These are phyloP conservation scores for Andricus grossulariae DNA, from an alignment of 1,140 invertebrate genomes.

Conservation along the genomic window DNA sequence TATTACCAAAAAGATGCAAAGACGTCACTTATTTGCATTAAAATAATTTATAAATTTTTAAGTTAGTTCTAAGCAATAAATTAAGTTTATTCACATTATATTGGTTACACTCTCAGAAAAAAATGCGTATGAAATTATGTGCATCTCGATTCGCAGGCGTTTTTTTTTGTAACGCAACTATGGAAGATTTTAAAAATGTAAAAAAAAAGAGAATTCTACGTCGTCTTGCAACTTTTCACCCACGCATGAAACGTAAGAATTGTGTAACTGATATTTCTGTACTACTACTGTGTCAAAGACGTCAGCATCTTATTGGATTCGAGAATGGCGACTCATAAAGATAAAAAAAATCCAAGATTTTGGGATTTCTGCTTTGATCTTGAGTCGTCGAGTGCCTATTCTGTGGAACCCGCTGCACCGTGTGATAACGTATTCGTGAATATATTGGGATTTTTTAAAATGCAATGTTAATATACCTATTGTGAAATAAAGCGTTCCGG, in stretches of 20 bases:
- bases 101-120: too few species aligned
- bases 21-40: not conserved
- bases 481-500: slow-evolving; percentile 38
- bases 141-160: not conserved
- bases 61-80: not conserved
- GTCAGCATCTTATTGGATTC: slow-evolving; percentile 9
- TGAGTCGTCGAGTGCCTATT: slow-evolving; percentile 45
- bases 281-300: slow-evolving; percentile 17
- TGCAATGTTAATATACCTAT: slow-evolving; percentile 39
- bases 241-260: not conserved
- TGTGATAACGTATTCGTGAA: slow-evolving; percentile 29
- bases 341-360: slow-evolving; percentile 15
- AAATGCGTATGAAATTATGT: not conserved
- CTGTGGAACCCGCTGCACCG: slow-evolving; percentile 31
- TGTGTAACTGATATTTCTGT: not conserved
- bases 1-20: slow-evolving; percentile 13
- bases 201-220: not conserved
- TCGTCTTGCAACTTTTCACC: not conserved
- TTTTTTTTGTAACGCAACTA: not conserved
- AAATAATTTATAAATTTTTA: not conserved
- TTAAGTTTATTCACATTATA: not conserved
- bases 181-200: not conserved
- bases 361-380: slow-evolving; percentile 29
- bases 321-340: not conserved
- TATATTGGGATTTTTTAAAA: slow-evolving; percentile 37